Conservation (phyloP, 2,888 invertebrate species). For the Arrhopalites spinosus region DNA sequence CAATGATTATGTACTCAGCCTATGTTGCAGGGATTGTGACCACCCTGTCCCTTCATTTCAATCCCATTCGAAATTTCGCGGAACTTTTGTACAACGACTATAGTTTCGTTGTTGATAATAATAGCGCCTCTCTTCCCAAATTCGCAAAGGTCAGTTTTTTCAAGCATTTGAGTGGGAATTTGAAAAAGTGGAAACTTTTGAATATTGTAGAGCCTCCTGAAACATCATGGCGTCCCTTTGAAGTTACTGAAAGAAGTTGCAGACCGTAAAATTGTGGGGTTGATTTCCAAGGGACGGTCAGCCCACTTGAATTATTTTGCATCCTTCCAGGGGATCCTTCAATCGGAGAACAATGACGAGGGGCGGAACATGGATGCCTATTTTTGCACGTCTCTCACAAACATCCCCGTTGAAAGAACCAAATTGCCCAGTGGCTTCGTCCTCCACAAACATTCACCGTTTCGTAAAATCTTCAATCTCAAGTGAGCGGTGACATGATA, state of each 20-base stretch:
- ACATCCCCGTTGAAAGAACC: background rate
- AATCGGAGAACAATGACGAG: background rate
- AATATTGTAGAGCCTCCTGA: too few relatives aligned
- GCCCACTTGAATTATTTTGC: background rate
- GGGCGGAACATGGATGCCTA: background rate
- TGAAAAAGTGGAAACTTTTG: too few relatives aligned
- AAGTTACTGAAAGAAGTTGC: too few relatives aligned
- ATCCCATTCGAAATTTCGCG: background rate
- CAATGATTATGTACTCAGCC: background rate
- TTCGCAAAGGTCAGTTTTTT: slow-evolving; percentile 4
- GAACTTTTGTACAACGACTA: background rate
- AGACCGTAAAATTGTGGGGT: background rate
- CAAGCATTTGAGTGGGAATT: too few relatives aligned
- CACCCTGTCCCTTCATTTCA: slow-evolving; percentile 6
- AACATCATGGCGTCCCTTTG: too few relatives aligned
- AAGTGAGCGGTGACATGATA: background rate
- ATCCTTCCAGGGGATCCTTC: background rate
- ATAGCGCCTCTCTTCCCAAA: background rate
- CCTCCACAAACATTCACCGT: slow-evolving; percentile 4
- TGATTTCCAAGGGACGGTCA: background rate
- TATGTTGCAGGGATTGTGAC: background rate
- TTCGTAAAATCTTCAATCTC: slow-evolving; percentile 5
- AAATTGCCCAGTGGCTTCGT: slow-evolving; percentile 3
- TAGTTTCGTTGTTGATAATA: background rate
- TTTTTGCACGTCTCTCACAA: background rate